Conservation (phyloP, 2,888 invertebrate genomes). For the Ariolimax columbianus region DNA sequence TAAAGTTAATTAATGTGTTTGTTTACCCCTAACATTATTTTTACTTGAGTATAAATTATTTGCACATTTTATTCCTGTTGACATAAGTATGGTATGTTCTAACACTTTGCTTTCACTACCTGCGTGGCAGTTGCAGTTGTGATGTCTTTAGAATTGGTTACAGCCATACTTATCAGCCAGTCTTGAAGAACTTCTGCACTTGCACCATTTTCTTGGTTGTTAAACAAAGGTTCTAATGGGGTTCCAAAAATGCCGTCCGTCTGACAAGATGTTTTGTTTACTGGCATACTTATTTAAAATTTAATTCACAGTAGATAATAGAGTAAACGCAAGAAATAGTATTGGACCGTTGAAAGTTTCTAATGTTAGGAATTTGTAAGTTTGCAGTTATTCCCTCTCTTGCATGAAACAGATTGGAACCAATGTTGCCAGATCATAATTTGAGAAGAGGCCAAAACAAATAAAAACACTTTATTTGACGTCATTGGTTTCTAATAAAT, state of each 20-base stretch:
- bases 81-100: background rate
- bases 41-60: background rate
- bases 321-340: background rate
- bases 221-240: slow-evolving; percentile 51
- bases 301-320: background rate
- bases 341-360: background rate
- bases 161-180: slow-evolving; percentile 47
- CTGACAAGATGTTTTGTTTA: slow-evolving; percentile 32
- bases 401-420: no score
- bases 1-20: no score
- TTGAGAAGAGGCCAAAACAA: no score
- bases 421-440: no score
- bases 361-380: background rate
- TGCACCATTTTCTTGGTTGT: slow-evolving; percentile 36
- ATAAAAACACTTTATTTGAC: no score
- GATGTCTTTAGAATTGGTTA: slow-evolving; percentile 40
- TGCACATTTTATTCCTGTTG: background rate
- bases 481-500: no score
- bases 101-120: background rate
- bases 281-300: slow-evolving; percentile 22
- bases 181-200: slow-evolving; percentile 52
- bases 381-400: slow-evolving; percentile 18
- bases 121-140: slow-evolving; percentile 15
- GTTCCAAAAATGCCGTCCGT: slow-evolving; percentile 46
- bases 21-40: background rate